Base-by-base conservation (phyloP, 30 jellyfish, hydroid and myxozoan species). In the Sanderia malayensis region DNA sequence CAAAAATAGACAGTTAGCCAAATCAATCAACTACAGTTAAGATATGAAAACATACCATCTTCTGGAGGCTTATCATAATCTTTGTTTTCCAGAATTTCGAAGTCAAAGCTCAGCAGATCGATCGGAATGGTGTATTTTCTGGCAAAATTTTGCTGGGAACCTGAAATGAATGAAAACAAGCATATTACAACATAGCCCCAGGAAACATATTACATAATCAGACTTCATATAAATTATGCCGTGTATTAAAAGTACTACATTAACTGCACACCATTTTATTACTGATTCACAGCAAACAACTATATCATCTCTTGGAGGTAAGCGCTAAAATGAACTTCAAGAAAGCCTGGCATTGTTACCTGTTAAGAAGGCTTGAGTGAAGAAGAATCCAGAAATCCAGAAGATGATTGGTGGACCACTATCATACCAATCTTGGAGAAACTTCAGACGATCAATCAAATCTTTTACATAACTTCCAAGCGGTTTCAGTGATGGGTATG, bases 381-480 rank as follows among this genome's bases (percentile, higher is more conserved):
- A 87, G 88, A 87, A 87, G 64, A 87, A 87, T 47, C 96, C 96
- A 45, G 96, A 81, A 2, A 87, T 57, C 96, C 96, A 87, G 80
- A 79, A 87, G 29, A 74, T 77, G n/a, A 18, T 65, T 17, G 96
- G 96, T 9, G 94, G 89, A 26, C 90, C 96, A 32, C 44, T 62
- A 31, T 87, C 94, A 26, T 73, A 87, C 96, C 96, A 87, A 25
- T 73, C 94, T 46, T 80, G 94, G 24, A 87, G 70, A 72, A 87
- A 87, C 67, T 71, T 73, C 63, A 87, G 63, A 46, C 96, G 41
- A 59, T 80, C 90, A 10, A 87, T 30, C 76, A 87, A 46, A 64
- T 87, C 96, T 34, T 87, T 87, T 2, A 87, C 81, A 58, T 87
- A 87, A 45, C 96, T 80, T n/a, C 96, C 96, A 31, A 87, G 90